A percentile compares a stretch with the other conserved stretches of the same genome.
Evolutionary conservation across 2,797 vertebrate genomes (phyloP).

Genomic region (Darevskia mixta): DNA sequence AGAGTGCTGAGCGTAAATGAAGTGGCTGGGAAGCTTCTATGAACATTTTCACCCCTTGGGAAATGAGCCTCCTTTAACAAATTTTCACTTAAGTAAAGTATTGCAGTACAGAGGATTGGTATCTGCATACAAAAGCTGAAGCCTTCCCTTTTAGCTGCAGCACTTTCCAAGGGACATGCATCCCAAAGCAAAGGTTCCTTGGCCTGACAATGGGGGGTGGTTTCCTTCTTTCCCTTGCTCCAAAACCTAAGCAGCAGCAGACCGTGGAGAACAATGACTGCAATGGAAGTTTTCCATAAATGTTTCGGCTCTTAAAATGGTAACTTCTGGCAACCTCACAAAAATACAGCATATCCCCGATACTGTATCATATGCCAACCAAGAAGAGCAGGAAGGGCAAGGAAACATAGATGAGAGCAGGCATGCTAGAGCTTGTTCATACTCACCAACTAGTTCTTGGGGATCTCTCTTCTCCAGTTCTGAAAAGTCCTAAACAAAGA

Average conservation of each 20-base stretch:
- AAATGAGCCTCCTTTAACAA: not conserved
- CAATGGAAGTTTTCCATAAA: not conserved
- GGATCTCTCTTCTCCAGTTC: conserved; percentile 92
- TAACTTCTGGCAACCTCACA: not conserved
- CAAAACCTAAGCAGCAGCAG: not conserved
- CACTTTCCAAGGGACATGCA: not conserved
- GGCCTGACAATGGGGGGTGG: too few relatives aligned
- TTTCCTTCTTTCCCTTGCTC: not conserved
- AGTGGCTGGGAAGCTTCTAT: not conserved
- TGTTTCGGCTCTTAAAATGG: not conserved
- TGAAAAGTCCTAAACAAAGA: conserved; percentile 82
- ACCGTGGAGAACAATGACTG: not conserved
- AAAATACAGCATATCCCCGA: not conserved
- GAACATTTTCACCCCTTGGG: not conserved
- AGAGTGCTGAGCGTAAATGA: not conserved
- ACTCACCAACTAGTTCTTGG: conserved; percentile 96
- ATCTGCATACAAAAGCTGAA: not conserved
- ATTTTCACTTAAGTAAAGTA: not conserved
- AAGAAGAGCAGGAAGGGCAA: not conserved
- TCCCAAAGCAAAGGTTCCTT: not conserved
- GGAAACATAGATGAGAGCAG: not conserved
- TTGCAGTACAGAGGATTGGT: not conserved
- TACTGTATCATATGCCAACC: too few relatives aligned
- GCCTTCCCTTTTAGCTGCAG: not conserved
- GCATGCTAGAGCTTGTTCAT: not conserved